A percentile compares a stretch with the other conserved stretches of the same genome.
phyloP scores from a whole-genome alignment of 2,797 vertebrate species.

The Morelia viridis region DNA sequence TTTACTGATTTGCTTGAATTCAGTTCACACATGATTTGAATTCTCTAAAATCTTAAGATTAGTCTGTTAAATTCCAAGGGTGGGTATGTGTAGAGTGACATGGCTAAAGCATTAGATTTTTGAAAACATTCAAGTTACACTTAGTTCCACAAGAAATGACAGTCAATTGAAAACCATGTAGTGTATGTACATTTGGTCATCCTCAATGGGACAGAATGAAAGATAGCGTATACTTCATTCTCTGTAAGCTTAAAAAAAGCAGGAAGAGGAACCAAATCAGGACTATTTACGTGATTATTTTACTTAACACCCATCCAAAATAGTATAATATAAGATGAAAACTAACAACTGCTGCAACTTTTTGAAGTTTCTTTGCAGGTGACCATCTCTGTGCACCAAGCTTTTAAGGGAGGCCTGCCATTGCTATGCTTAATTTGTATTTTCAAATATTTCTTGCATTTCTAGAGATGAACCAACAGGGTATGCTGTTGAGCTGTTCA shows the following conservation, averaged over 20 bases:
- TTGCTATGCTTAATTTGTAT: neutral
- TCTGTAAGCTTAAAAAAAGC: neutral
- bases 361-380: neutral
- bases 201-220: neutral
- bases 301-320: neutral
- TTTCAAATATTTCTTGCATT: neutral
- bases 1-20: neutral
- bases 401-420: neutral
- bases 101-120: neutral
- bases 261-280: neutral
- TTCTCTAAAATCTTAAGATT: neutral
- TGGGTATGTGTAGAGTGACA: neutral
- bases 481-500: neutral
- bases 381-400: neutral
- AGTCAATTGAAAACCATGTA: neutral
- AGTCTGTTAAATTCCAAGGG: neutral
- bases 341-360: neutral
- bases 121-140: neutral
- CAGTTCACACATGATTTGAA: neutral
- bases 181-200: neutral
- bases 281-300: no score
- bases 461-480: conserved; percentile 16
- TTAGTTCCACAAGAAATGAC: neutral
- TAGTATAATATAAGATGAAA: neutral
- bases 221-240: neutral